phyloP scores from a whole-genome alignment of 2,797 vertebrate species.

The Lacerta agilis region DNA sequence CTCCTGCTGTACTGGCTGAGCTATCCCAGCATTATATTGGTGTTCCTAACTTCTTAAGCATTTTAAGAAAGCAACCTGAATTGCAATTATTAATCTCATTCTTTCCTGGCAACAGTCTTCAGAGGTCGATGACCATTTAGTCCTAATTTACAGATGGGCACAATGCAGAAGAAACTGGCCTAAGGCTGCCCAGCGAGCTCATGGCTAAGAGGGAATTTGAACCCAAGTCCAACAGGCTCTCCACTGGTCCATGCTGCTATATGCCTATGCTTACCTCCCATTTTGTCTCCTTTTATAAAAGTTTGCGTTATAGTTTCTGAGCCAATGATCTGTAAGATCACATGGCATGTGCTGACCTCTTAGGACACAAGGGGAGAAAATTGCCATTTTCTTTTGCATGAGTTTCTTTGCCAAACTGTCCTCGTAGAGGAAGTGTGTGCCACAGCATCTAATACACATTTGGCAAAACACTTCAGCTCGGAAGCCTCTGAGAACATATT shows the following conservation, averaged over 20 bases:
- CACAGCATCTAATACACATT: background rate
- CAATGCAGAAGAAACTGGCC: background rate
- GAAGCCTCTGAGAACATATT: background rate
- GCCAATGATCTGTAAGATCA: conserved; percentile 21
- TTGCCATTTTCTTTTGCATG: conserved; percentile 32
- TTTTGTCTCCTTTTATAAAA: conserved; percentile 22
- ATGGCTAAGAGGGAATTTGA: background rate
- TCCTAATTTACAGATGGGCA: background rate
- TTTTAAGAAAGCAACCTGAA: background rate
- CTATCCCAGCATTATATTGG: too few relatives aligned
- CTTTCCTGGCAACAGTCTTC: background rate
- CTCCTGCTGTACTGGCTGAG: too few relatives aligned
- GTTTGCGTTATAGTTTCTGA: conserved; percentile 33
- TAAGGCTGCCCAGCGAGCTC: background rate
- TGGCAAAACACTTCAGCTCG: background rate
- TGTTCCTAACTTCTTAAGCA: background rate
- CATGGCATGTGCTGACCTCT: conserved; percentile 43
- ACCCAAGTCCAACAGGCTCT: conserved; percentile 12
- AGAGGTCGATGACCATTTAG: background rate
- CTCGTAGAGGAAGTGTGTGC: conserved; percentile 23
- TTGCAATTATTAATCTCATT: background rate
- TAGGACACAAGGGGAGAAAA: conserved; percentile 37
- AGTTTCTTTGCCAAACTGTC: background rate
- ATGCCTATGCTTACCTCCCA: conserved; percentile 30
- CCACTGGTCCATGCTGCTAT: conserved; percentile 19